Base-by-base conservation (phyloP, 2,888 invertebrate species). In the Leucozona laternaria region DNA sequence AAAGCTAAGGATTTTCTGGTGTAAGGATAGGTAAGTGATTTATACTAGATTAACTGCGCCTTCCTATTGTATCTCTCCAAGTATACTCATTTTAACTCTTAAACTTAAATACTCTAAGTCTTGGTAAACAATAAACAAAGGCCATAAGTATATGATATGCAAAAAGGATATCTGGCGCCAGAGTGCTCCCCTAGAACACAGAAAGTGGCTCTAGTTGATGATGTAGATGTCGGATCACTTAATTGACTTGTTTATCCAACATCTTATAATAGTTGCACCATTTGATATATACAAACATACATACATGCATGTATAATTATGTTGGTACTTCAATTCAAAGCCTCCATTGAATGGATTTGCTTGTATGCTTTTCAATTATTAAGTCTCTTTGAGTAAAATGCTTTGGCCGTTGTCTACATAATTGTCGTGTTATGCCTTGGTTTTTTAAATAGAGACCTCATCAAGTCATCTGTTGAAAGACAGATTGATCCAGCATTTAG, bases 231-330 rank as follows among this genome's bases (percentile, higher is more conserved):
- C 43, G 53, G 25, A 43, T n/a, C 45, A 60, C 58, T 79, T 86
- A 86, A 82, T 86, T 82, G 75, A 82, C 66, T 86, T 58, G 60
- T 78, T 86, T 75, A 82, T 70, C 78, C 82, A 66, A 57, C 70
- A 75, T 82, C 82, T 71, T 75, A 58, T 75, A 71, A 86, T 75
- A 66, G 58, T 58, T 75, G 73, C 62, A 71, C 53, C 86, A 82
- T 82, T 79, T 82, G 64, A 75, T 78, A 53, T 34, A 75, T 2
- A 17, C 28, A n/a, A 5, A 28, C 6, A 28, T 28, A 28, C 6
- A 5, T 28, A 28, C 28, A 5, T 5, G 6, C 6, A 28, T 28
- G 28, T 31, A 73, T 78, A n/a, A n/a, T n/a, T n/a, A n/a, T n/a
- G n/a, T n/a, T n/a, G n/a, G 64, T 78, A 62, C 78, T 81, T 58